Conservation (phyloP, 1,140 invertebrate species). For the Sitobion miscanthi region DNA sequence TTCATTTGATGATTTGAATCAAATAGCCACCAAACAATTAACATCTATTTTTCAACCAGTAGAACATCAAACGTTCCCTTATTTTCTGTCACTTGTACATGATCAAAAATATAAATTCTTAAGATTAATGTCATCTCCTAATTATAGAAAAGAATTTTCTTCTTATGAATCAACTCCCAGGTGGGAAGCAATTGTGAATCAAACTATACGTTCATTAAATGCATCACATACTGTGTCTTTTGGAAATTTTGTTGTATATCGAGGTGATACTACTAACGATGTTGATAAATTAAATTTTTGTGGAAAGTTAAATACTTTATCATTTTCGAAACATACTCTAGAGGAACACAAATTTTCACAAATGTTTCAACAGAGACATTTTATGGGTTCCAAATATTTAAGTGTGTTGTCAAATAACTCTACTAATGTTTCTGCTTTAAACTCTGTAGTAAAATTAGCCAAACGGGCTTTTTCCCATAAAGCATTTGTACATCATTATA, state of each 20-base stretch:
- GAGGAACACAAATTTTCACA: constrained; percentile 20
- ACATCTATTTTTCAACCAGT: constrained; percentile 43
- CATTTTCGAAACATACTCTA: constrained; percentile 17
- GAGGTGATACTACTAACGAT: constrained; percentile 2
- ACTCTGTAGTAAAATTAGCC: constrained; percentile 32
- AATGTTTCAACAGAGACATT: constrained; percentile 40
- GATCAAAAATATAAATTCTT: constrained; percentile 43
- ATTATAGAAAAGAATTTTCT: constrained; percentile 52
- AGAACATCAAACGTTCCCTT: constrained; percentile 38
- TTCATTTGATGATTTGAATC: constrained; percentile 37
- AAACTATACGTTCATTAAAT: constrained; percentile 40
- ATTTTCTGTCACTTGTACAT: constrained; percentile 33
- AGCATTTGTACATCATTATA: constrained; percentile 51
- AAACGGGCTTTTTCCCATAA: constrained; percentile 42
- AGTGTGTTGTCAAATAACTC: constrained; percentile 46
- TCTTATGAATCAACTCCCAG: constrained; percentile 47
- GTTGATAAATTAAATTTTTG: constrained; percentile 12
- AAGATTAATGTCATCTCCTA: constrained; percentile 29
- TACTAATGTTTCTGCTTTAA: constrained; percentile 33
- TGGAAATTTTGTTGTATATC: constrained; percentile 37
- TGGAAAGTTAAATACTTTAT: constrained; percentile 23
- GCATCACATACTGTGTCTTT: neutral
- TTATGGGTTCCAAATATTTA: constrained; percentile 49
- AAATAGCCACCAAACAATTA: constrained; percentile 39
- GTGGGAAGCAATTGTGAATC: constrained; percentile 49